A percentile compares a stretch with the other conserved stretches of the same genome.
phyloP scores from a whole-genome alignment of 2,113 vertebrate genomes.

The Acanthisitta chloris region DNA sequence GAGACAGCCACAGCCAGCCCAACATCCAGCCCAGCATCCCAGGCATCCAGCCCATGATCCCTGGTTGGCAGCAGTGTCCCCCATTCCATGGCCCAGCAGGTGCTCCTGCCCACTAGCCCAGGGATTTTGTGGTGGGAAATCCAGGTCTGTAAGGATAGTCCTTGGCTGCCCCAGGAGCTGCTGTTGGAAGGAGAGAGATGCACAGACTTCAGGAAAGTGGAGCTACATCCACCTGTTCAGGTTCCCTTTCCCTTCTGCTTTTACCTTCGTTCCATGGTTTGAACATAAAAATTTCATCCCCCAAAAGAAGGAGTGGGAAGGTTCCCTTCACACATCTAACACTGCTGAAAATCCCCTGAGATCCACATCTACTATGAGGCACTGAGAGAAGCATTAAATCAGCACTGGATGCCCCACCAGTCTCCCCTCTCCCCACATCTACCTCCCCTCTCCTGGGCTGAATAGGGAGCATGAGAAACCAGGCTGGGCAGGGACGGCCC shows the following conservation, averaged over 20 bases:
- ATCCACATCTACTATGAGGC: accelerated
- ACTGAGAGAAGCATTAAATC: background rate
- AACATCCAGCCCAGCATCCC: background rate
- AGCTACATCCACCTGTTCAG: background rate
- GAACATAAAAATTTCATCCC: background rate
- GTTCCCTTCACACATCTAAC: background rate
- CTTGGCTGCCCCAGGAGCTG: background rate
- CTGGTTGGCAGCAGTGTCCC: background rate
- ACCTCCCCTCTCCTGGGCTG: background rate
- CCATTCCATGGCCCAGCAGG: accelerated
- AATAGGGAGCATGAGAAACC: slow-evolving; percentile 56
- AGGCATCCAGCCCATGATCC: background rate
- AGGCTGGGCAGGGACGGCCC: background rate
- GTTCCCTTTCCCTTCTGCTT: background rate
- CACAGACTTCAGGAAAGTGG: accelerated
- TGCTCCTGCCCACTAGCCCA: background rate
- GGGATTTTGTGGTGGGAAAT: background rate
- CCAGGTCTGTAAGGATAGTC: background rate
- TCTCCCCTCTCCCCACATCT: background rate
- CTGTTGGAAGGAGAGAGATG: background rate
- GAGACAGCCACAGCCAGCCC: background rate
- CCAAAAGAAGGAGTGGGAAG: background rate
- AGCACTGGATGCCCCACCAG: background rate
- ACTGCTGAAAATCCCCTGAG: background rate
- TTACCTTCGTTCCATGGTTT: background rate